Evolutionary conservation across 1,140 invertebrate species (phyloP).

Genomic region (Ooceraea biroi): DNA sequence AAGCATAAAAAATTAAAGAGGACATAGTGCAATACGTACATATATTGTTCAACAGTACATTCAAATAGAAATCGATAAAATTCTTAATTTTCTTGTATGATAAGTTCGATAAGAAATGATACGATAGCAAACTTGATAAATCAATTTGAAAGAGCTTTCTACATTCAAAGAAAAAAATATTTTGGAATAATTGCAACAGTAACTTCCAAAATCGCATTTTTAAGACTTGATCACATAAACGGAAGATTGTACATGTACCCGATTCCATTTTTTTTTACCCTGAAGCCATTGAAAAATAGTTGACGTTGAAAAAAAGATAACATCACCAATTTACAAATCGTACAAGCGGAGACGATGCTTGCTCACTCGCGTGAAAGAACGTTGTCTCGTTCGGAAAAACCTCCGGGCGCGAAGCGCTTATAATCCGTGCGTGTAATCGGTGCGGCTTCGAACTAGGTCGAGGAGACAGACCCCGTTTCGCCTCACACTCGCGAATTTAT

Average conservation of each 20-base stretch:
- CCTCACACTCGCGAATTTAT: conserved; percentile 67
- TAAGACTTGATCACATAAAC: background rate
- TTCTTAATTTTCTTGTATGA: too few species aligned
- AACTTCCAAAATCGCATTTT: too few species aligned
- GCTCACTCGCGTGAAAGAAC: too few species aligned
- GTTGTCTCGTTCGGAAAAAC: background rate
- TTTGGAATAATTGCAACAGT: too few species aligned
- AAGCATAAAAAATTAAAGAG: background rate
- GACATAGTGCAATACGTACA: background rate
- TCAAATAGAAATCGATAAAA: too few species aligned
- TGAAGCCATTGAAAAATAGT: too few species aligned
- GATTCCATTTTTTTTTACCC: background rate
- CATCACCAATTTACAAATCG: background rate
- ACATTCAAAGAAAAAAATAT: too few species aligned
- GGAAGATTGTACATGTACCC: too few species aligned
- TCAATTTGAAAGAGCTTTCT: too few species aligned
- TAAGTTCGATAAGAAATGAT: too few species aligned
- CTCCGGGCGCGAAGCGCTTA: conserved; percentile 29
- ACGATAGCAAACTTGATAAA: too few species aligned
- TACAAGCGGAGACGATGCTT: background rate
- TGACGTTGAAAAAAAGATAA: background rate
- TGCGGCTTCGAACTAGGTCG: conserved; percentile 65
- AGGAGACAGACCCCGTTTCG: conserved; percentile 65
- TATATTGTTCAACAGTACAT: background rate
- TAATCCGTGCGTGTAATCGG: conserved; percentile 62